Conservation (phyloP, 1,140 invertebrate species). For the Portunus trituberculatus region DNA sequence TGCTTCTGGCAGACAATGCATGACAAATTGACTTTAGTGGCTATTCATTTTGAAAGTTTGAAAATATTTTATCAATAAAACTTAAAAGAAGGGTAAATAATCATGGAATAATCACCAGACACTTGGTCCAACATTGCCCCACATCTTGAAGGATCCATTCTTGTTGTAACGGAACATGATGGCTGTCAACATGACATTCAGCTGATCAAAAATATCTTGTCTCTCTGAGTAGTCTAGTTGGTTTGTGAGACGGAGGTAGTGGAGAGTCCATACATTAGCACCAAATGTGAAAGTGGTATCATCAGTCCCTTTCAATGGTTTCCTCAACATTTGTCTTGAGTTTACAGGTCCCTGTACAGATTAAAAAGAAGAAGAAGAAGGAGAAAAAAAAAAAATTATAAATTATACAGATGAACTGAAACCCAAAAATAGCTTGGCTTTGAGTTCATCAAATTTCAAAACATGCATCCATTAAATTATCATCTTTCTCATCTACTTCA, state of each 20-base stretch:
- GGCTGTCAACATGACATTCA: conserved; percentile 81
- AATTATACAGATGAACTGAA: neutral
- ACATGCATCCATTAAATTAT: no score
- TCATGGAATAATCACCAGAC: conserved; percentile 80
- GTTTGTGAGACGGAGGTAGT: conserved; percentile 84
- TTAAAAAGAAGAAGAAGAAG: no score
- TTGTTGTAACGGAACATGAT: conserved; percentile 80
- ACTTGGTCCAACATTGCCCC: conserved; percentile 80
- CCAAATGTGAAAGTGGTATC: conserved; percentile 84
- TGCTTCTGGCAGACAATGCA: no score
- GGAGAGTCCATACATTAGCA: conserved; percentile 83
- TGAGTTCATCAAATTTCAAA: no score
- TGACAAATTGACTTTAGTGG: no score
- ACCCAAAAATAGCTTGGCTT: no score
- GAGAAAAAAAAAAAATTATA: no score
- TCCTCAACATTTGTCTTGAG: conserved; percentile 70
- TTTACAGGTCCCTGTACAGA: conserved; percentile 73
- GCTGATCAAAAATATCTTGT: conserved; percentile 80
- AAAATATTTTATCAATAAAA: neutral
- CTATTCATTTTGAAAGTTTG: conserved; percentile 34
- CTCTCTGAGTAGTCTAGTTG: conserved; percentile 80
- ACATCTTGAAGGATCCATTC: conserved; percentile 81
- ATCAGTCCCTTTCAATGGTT: conserved; percentile 81
- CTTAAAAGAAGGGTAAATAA: no score
- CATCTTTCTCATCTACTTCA: no score